phyloP scores from a whole-genome alignment of 2,888 invertebrate genomes.

The Hypolimnas misippus region DNA sequence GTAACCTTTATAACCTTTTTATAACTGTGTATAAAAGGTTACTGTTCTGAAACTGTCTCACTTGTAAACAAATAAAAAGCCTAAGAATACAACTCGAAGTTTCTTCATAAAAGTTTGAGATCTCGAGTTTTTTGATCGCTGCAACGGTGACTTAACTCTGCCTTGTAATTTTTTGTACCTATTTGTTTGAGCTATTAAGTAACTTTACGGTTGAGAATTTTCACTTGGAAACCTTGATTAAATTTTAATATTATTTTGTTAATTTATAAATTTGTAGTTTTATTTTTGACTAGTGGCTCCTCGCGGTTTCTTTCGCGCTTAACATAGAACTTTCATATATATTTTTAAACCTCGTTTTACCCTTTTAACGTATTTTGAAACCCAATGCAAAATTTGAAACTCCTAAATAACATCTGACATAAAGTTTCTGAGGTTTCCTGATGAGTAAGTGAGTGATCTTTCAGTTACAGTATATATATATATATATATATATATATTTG shows the following conservation, averaged over 20 bases:
- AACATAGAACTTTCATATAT: too few relatives aligned
- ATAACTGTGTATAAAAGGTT: not conserved
- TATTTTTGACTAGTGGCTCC: too few relatives aligned
- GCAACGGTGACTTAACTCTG: constrained; percentile 1
- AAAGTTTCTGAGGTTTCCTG: too few relatives aligned
- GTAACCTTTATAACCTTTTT: constrained; percentile 3
- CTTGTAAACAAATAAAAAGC: constrained; percentile 11
- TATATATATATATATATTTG: too few relatives aligned
- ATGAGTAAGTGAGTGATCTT: too few relatives aligned
- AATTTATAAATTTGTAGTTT: not conserved
- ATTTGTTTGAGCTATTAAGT: constrained; percentile 7
- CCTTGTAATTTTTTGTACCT: constrained; percentile 12
- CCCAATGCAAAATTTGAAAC: too few relatives aligned
- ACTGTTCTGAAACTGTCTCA: not conserved
- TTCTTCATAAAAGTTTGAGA: constrained; percentile 8
- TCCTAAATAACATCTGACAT: too few relatives aligned
- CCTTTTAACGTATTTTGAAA: too few relatives aligned
- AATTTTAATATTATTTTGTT: not conserved
- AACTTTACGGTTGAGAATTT: not conserved
- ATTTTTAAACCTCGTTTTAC: too few relatives aligned
- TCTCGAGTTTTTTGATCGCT: constrained; percentile 1
- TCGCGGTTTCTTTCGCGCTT: too few relatives aligned
- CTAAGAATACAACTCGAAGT: constrained; percentile 8
- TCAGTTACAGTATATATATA: too few relatives aligned
- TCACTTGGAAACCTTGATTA: not conserved